phyloP scores from a whole-genome alignment of 1,140 invertebrate genomes.

The Cotesia vestalis region DNA sequence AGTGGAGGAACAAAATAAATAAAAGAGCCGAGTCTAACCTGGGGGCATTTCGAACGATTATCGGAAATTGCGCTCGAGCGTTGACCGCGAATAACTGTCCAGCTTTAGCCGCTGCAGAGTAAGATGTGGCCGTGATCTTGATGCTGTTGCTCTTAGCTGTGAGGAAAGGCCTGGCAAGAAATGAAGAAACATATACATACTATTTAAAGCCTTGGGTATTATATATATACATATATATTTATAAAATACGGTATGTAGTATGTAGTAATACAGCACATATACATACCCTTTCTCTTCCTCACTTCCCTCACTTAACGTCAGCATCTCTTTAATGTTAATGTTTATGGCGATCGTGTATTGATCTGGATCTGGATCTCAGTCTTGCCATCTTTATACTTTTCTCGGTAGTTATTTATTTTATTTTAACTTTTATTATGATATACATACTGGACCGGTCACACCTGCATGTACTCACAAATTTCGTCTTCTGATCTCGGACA shows the following conservation, averaged over 20 bases:
- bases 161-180: neutral
- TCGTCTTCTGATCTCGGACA: neutral
- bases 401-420: neutral
- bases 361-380: too few species aligned
- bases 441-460: neutral
- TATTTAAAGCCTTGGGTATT: constrained; percentile 2
- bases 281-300: neutral
- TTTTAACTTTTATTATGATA: too few species aligned
- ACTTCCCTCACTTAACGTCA: neutral
- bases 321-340: neutral
- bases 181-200: neutral
- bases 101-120: constrained; percentile 14
- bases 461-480: constrained; percentile 9
- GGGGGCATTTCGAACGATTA: constrained; percentile 31
- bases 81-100: constrained; percentile 39
- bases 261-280: too few species aligned
- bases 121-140: constrained; percentile 35
- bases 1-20: neutral
- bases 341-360: too few species aligned
- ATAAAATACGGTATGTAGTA: neutral
- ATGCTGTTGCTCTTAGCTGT: constrained; percentile 25
- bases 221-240: too few species aligned
- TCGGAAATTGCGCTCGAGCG: constrained; percentile 37
- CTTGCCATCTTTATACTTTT: neutral
- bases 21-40: constrained; percentile 19